Evolutionary conservation across 1,140 invertebrate genomes (phyloP).

Genomic region (Drosophila virilis): DNA sequence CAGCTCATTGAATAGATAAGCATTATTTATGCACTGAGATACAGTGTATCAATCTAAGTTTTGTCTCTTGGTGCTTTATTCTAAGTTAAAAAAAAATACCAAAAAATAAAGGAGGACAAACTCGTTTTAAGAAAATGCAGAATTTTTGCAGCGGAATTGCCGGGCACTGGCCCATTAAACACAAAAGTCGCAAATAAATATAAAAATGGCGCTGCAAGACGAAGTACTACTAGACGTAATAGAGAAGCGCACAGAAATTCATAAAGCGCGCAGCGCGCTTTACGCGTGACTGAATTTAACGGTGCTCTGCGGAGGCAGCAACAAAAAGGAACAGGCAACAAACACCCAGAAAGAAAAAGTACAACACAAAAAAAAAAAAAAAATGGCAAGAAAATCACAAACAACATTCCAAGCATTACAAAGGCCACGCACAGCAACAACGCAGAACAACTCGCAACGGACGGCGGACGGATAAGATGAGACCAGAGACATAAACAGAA

Average conservation of each 20-base stretch:
- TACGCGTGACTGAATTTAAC: constrained; percentile 68
- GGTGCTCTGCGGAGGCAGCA: constrained; percentile 4
- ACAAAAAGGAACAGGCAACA: constrained; percentile 24
- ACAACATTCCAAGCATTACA: constrained; percentile 70
- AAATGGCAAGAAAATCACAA: constrained; percentile 67
- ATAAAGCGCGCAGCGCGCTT: constrained; percentile 70
- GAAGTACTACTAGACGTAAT: constrained; percentile 57
- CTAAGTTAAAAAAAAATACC: neutral
- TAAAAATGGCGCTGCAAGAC: constrained; percentile 59
- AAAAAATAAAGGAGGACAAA: neutral
- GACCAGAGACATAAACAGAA: neutral
- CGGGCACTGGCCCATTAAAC: constrained; percentile 10
- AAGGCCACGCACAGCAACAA: constrained; percentile 21
- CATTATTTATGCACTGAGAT: no score
- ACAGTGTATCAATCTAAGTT: no score
- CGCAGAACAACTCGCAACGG: neutral
- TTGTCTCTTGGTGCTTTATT: no score
- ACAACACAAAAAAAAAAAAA: neutral
- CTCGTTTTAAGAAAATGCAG: neutral
- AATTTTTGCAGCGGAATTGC: neutral
- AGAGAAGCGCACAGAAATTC: constrained; percentile 62
- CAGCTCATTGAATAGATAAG: no score
- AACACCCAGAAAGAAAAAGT: constrained; percentile 25
- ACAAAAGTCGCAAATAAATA: constrained; percentile 63
- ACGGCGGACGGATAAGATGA: constrained; percentile 1